phyloP scores from a whole-genome alignment of 2,113 vertebrate genomes.

The Delphinus delphis region DNA sequence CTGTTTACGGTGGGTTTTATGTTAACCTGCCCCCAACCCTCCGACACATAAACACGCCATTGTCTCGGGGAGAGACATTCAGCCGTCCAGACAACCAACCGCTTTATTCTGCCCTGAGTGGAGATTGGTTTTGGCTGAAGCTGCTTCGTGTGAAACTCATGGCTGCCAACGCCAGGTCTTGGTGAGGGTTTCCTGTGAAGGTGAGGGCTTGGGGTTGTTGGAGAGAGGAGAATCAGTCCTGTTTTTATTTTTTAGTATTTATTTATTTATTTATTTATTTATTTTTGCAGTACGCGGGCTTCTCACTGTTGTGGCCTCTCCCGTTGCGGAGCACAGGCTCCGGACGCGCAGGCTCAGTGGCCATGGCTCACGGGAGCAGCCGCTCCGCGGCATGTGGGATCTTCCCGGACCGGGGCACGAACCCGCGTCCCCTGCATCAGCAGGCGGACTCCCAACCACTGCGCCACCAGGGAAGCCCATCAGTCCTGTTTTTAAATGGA shows the following conservation, averaged over 20 bases:
- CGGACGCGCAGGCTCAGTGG: no score
- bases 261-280: no score
- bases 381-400: no score
- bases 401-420: no score
- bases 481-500: not conserved
- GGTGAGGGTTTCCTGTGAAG: constrained; percentile 31
- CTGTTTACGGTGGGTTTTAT: constrained; percentile 84
- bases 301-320: no score
- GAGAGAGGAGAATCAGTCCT: not conserved
- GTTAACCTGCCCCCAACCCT: constrained; percentile 79
- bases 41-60: constrained; percentile 82
- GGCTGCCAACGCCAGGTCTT: constrained; percentile 50
- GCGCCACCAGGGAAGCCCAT: no score
- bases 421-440: no score
- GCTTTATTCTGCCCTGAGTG: constrained; percentile 56
- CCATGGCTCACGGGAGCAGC: no score
- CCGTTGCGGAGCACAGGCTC: no score
- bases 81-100: constrained; percentile 55
- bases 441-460: no score
- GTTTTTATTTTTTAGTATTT: not conserved
- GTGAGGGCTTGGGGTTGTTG: not conserved
- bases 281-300: no score
- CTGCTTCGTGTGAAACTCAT: constrained; percentile 30
- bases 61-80: constrained; percentile 75
- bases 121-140: constrained; percentile 63